These are phyloP conservation scores for Calcarius ornatus DNA, from an alignment of 2,113 vertebrate genomes.

Conservation along the genomic window DNA sequence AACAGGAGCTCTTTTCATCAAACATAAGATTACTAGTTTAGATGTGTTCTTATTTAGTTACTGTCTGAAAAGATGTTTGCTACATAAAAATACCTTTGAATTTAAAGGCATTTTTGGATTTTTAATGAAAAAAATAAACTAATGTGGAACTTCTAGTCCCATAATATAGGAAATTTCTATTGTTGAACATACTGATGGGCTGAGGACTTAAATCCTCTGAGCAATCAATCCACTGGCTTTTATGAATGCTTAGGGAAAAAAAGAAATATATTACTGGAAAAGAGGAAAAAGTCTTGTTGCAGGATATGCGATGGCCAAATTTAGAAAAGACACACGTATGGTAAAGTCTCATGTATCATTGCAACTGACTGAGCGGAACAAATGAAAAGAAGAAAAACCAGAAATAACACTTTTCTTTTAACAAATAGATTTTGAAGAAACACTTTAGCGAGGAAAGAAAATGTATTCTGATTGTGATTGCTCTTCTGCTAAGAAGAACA, in stretches of 20 bases:
- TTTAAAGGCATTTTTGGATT: not conserved
- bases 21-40: not conserved
- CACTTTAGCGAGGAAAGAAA: not conserved
- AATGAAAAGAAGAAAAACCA: not conserved
- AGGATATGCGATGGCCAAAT: not conserved
- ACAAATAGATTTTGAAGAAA: not conserved
- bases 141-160: not conserved
- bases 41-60: not conserved
- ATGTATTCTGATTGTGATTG: not conserved
- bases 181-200: not conserved
- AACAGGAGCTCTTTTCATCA: not conserved
- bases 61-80: not conserved
- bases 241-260: slow-evolving; percentile 16
- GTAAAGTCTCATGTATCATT: not conserved
- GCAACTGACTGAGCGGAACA: not conserved
- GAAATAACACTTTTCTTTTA: not conserved
- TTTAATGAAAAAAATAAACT: not conserved
- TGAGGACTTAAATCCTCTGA: slow-evolving; percentile 16
- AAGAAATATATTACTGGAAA: not conserved
- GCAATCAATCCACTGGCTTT: slow-evolving; percentile 17
- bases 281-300: not conserved
- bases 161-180: slow-evolving; percentile 23
- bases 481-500: not conserved
- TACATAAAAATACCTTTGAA: not conserved
- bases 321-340: not conserved